These are phyloP conservation scores for Planococcus citri DNA, from an alignment of 1,140 invertebrate species.

Conservation along the genomic window DNA sequence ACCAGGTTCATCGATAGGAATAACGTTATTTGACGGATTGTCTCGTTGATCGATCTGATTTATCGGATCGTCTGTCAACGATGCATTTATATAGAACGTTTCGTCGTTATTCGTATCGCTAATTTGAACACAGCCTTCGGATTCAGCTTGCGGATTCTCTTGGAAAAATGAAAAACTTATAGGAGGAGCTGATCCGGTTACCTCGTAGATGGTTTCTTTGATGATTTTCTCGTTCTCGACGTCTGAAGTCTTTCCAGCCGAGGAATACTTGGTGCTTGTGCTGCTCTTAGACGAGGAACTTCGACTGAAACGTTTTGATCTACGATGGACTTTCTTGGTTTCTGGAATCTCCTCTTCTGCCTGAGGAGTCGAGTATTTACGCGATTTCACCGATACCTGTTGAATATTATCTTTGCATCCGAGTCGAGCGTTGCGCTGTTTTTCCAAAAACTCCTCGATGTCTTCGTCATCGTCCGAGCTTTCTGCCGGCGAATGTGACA, in stretches of 20 bases:
- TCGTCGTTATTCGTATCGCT: background rate
- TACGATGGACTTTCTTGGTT: background rate
- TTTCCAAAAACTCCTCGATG: conserved; percentile 3
- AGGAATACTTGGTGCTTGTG: background rate
- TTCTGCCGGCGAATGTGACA: no score
- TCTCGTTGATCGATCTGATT: background rate
- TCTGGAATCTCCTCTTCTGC: background rate
- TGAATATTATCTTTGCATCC: background rate
- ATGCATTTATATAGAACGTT: background rate
- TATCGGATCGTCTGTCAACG: background rate
- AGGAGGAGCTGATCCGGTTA: background rate
- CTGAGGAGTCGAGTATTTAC: background rate
- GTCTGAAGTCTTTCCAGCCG: background rate
- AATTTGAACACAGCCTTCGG: background rate
- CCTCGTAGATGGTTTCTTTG: conserved; percentile 9
- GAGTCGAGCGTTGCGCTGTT: conserved; percentile 8
- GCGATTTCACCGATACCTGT: background rate
- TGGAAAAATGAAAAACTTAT: conserved; percentile 11
- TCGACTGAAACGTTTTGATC: background rate
- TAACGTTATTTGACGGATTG: background rate
- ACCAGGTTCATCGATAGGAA: background rate
- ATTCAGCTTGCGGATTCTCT: background rate
- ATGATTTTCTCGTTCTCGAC: background rate
- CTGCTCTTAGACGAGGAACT: background rate
- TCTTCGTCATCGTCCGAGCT: conserved; percentile 15